Conservation (phyloP, 2,888 invertebrate species). For the Agrenia bidenticulata region DNA sequence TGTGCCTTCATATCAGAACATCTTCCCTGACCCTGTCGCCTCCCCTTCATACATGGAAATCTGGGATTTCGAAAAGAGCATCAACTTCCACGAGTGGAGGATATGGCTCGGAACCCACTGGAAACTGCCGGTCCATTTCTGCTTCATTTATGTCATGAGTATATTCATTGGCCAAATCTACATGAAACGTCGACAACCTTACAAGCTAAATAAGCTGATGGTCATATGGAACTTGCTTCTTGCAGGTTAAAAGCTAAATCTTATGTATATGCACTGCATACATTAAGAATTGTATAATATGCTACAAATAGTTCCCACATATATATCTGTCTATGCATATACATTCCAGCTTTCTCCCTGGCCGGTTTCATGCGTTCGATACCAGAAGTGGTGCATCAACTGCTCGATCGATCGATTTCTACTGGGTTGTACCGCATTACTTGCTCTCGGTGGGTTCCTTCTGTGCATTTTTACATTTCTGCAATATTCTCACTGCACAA, state of each 20-base stretch:
- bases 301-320: too few species aligned
- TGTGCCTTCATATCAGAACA: conserved; percentile 9
- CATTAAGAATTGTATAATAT: too few species aligned
- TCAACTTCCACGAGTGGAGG: conserved; percentile 41
- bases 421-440: conserved; percentile 93
- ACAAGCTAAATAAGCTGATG: conserved; percentile 81
- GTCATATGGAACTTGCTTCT: conserved; percentile 89
- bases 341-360: conserved; percentile 87
- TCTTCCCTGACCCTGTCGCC: conserved; percentile 39
- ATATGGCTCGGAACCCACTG: conserved; percentile 42
- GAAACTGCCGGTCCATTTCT: conserved; percentile 56
- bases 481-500: neutral
- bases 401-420: conserved; percentile 69
- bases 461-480: too few species aligned
- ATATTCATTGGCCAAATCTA: conserved; percentile 86
- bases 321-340: too few species aligned
- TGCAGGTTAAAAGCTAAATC: too few species aligned
- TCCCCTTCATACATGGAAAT: conserved; percentile 36
- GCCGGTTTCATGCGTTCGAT: conserved; percentile 88
- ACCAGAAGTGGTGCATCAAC: conserved; percentile 88
- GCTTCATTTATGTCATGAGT: conserved; percentile 86
- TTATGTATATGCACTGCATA: too few species aligned
- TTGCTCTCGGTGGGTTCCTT: conserved; percentile 72
- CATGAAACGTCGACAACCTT: conserved; percentile 89
- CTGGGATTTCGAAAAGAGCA: conserved; percentile 38